Evolutionary conservation across 2,888 invertebrate genomes (phyloP).

Genomic region (Uropetala carovei): DNA sequence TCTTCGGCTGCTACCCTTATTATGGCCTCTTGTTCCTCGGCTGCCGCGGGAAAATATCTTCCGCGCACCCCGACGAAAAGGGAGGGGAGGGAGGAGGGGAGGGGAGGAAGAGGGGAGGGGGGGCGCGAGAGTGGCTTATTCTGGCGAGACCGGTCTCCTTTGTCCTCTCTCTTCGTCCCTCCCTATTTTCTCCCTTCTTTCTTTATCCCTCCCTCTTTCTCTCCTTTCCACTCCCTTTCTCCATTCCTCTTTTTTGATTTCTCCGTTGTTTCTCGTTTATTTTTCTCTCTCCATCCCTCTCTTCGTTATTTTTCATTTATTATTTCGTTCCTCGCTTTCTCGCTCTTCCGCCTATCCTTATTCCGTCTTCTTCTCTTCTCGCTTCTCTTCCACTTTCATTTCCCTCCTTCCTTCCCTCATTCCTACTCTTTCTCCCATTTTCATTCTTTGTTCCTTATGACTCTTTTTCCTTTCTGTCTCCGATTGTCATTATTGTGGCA

Average conservation of each 20-base stretch:
- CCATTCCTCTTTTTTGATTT: not conserved
- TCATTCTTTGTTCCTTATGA: not conserved
- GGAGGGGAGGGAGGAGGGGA: not conserved
- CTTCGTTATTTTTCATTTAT: no score
- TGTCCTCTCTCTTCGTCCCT: not conserved
- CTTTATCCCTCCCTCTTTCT: not conserved
- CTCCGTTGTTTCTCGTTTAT: not conserved
- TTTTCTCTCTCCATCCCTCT: not conserved
- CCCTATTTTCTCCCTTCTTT: not conserved
- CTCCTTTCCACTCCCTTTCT: not conserved
- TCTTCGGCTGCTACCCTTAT: not conserved
- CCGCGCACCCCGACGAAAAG: not conserved
- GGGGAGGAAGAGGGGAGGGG: not conserved
- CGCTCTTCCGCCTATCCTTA: no score
- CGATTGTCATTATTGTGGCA: not conserved
- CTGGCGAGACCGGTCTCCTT: not conserved
- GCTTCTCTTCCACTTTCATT: no score
- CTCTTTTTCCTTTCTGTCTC: not conserved
- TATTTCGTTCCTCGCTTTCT: no score
- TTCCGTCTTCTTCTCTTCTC: no score
- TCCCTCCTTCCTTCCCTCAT: no score
- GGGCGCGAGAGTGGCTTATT: no score
- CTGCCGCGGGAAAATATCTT: slow-evolving; percentile 11
- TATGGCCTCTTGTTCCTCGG: slow-evolving; percentile 29
- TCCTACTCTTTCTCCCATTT: not conserved